Evolutionary conservation across 1,140 invertebrate genomes (phyloP).

Genomic region (Sitobion miscanthi): DNA sequence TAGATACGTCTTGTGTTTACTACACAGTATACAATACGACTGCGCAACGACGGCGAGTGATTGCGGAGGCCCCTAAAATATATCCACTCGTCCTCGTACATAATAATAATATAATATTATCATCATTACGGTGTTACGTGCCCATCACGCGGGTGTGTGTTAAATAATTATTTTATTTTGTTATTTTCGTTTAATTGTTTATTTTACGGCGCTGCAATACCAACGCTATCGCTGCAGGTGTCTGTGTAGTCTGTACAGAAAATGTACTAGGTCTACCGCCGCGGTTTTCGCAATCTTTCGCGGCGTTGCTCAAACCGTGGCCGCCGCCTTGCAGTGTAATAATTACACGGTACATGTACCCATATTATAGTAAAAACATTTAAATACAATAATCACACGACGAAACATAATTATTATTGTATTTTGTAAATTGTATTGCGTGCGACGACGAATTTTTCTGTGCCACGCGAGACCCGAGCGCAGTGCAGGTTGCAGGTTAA

Average conservation of each 20-base stretch:
- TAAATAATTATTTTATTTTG: not conserved
- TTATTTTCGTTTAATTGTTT: not conserved
- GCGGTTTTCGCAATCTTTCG: not conserved
- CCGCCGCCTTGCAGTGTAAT: not conserved
- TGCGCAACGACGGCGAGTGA: not conserved
- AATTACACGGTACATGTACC: not conserved
- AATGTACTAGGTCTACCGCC: not conserved
- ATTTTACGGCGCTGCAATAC: not conserved
- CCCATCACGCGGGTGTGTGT: not conserved
- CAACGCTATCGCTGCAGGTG: not conserved
- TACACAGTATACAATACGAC: not conserved
- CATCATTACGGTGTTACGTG: not conserved
- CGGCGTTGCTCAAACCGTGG: not conserved
- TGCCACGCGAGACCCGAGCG: not conserved
- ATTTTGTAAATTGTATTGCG: not conserved
- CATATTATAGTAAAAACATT: not conserved
- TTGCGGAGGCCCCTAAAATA: not conserved
- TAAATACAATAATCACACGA: not conserved
- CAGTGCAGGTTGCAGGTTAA: not conserved
- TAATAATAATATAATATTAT: not conserved
- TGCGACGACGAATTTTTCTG: not conserved
- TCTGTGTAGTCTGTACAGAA: not conserved
- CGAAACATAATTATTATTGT: not conserved
- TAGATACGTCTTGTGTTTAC: not conserved
- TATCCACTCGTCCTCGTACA: not conserved